phyloP scores from a whole-genome alignment of 2,113 vertebrate species.

The Urocitellus parryii region DNA sequence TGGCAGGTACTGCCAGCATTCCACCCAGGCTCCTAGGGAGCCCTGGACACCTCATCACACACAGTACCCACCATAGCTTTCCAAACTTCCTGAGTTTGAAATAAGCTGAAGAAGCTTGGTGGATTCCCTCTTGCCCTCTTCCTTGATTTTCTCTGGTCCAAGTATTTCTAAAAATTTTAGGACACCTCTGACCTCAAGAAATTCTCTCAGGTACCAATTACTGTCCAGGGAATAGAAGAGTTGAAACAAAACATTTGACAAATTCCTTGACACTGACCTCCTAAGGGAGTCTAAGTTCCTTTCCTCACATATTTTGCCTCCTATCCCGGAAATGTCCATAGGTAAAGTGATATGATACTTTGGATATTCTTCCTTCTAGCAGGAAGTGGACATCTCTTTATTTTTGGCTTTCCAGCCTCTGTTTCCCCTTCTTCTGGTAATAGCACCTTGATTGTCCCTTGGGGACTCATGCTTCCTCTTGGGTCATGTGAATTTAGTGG shows the following conservation, averaged over 20 bases:
- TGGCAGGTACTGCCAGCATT: not conserved
- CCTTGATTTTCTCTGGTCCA: conserved; percentile 85
- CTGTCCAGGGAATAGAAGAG: no score
- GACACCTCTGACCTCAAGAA: conserved; percentile 86
- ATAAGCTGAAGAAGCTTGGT: conserved; percentile 89
- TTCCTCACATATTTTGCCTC: no score
- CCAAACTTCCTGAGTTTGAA: conserved; percentile 89
- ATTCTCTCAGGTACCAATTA: no score
- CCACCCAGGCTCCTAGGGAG: not conserved
- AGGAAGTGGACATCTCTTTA: not conserved
- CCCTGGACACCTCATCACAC: accelerated
- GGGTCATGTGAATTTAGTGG: not conserved
- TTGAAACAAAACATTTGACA: no score
- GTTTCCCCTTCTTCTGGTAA: not conserved
- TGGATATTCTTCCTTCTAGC: not conserved
- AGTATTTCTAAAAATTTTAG: conserved; percentile 92
- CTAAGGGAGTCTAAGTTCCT: no score
- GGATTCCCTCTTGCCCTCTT: conserved; percentile 89
- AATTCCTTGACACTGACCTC: no score
- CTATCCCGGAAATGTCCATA: no score
- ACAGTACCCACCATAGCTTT: conserved; percentile 87
- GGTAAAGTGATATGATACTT: no score
- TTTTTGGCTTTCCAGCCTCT: not conserved
- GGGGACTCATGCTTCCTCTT: not conserved
- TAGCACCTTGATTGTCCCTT: not conserved